Conservation (phyloP, 2,113 vertebrate genomes). For the Dryoscopus gambensis region DNA sequence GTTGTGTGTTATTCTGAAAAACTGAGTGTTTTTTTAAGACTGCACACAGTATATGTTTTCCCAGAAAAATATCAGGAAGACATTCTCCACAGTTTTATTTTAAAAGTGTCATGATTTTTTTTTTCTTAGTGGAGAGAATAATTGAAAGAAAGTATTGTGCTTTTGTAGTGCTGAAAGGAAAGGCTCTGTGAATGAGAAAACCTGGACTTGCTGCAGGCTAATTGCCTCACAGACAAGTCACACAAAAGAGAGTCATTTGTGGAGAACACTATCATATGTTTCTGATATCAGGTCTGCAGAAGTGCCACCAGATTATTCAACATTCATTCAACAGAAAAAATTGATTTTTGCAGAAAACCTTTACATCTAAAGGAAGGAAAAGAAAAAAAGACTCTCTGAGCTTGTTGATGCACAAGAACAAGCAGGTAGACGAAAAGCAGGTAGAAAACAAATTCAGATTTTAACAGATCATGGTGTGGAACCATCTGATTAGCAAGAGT, state of each 20-base stretch:
- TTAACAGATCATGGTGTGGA: not conserved
- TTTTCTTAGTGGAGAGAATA: not conserved
- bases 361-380: not conserved
- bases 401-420: not conserved
- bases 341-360: slow-evolving; percentile 16
- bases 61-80: not conserved
- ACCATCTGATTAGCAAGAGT: not conserved
- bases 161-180: not conserved
- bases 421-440: too few relatives aligned
- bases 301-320: not conserved
- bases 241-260: not conserved
- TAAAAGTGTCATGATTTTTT: not conserved
- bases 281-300: not conserved
- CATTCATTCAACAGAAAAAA: not conserved
- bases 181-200: not conserved
- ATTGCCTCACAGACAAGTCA: not conserved
- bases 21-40: not conserved
- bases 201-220: not conserved
- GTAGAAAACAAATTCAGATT: not conserved
- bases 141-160: not conserved
- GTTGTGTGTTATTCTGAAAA: not conserved
- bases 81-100: not conserved
- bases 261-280: not conserved
- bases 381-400: not conserved
- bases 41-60: not conserved